Conservation (phyloP, 1,140 invertebrate genomes). For the Proctacanthus coquilletti region DNA sequence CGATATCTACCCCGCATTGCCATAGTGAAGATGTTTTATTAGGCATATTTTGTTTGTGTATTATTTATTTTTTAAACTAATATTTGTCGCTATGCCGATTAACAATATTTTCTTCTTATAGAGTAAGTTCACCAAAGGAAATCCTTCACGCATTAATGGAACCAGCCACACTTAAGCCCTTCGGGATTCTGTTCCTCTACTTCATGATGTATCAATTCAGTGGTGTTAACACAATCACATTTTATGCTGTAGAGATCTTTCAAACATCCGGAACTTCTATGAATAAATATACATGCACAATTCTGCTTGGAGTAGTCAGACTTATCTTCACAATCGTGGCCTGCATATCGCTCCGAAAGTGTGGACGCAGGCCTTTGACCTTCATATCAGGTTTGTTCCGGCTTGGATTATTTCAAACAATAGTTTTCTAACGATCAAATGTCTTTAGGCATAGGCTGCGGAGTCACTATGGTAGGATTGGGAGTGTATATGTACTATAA, state of each 20-base stretch:
- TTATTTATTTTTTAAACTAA: too few species aligned
- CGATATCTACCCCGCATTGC: too few species aligned
- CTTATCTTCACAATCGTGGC: constrained; percentile 43
- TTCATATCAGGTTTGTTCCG: constrained; percentile 40
- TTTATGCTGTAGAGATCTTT: constrained; percentile 63
- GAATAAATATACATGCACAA: constrained; percentile 45
- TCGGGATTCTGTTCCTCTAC: constrained; percentile 43
- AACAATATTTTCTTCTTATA: too few species aligned
- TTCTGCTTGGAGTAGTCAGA: constrained; percentile 48
- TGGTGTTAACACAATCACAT: constrained; percentile 61
- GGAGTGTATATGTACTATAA: constrained; percentile 42
- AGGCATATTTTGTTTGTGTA: too few species aligned
- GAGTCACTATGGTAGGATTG: constrained; percentile 42
- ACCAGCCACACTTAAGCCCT: constrained; percentile 47
- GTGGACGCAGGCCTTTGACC: constrained; percentile 48
- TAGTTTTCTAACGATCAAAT: too few species aligned
- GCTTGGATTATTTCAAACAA: too few species aligned
- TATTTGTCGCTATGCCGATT: too few species aligned
- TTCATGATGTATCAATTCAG: constrained; percentile 61
- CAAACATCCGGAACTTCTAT: constrained; percentile 41
- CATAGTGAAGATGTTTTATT: too few species aligned
- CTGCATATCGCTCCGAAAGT: constrained; percentile 42
- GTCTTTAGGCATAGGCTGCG: constrained; percentile 47
- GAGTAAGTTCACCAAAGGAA: too few species aligned
- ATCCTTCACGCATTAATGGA: constrained; percentile 39